A percentile compares a stretch with the other conserved stretches of the same genome.
Evolutionary conservation across 2,113 vertebrate genomes (phyloP).

Genomic region (Pogona vitticeps): DNA sequence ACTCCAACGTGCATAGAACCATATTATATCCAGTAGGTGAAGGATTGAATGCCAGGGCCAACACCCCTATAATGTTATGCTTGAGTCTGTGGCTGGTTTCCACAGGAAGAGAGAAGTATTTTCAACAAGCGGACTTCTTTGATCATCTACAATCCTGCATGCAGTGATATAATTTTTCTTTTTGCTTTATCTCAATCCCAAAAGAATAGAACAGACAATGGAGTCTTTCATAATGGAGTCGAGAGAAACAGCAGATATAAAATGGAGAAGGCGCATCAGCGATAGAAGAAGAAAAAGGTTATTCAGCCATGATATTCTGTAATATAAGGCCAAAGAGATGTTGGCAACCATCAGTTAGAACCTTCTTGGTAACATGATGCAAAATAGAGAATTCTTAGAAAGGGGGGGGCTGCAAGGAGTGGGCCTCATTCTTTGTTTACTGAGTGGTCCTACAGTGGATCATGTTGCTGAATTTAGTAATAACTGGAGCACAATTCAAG

Average conservation of each 20-base stretch:
- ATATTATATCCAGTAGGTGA: not conserved
- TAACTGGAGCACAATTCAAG: not conserved
- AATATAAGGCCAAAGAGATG: not conserved
- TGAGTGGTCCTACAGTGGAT: no score
- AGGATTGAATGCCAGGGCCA: not conserved
- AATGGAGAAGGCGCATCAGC: not conserved
- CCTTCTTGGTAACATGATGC: not conserved
- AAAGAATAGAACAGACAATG: not conserved
- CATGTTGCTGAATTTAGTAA: not conserved
- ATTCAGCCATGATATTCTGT: not conserved
- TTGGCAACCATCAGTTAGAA: no score
- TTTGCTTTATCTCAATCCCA: not conserved
- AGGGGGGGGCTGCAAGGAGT: not conserved
- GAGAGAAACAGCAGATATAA: not conserved
- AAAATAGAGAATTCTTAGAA: not conserved
- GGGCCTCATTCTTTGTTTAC: not conserved
- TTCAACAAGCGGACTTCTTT: not conserved
- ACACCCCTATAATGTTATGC: conserved; percentile 33
- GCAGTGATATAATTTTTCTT: conserved; percentile 8
- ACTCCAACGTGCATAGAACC: conserved; percentile 33
- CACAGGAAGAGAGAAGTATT: not conserved
- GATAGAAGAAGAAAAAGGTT: not conserved
- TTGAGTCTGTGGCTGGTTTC: conserved; percentile 17
- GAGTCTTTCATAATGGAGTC: not conserved
- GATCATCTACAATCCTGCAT: not conserved